Conservation (phyloP, 2,797 vertebrate genomes). For the Semotilus atromaculatus region DNA sequence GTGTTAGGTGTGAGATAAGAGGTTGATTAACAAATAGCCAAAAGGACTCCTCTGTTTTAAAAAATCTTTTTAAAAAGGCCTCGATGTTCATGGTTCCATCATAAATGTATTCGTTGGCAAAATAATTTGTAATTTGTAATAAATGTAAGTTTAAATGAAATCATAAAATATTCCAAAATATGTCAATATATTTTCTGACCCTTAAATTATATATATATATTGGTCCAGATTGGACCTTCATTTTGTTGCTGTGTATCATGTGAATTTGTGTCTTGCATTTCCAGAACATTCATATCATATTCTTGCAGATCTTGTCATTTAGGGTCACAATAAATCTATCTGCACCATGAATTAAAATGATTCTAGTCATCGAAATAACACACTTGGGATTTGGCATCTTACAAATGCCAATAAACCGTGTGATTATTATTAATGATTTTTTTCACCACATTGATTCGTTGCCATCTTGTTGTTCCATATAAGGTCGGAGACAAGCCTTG, state of each 20-base stretch:
- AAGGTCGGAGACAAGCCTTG: constrained; percentile 50
- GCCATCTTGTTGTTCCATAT: constrained; percentile 65
- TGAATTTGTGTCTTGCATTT: not conserved
- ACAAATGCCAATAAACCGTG: constrained; percentile 75
- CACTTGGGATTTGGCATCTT: constrained; percentile 62
- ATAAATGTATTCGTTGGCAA: not conserved
- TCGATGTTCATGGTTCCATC: not conserved
- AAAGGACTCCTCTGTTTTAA: constrained; percentile 26
- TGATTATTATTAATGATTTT: constrained; percentile 82
- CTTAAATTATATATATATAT: too few species aligned
- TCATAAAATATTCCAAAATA: not conserved
- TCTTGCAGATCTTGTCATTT: constrained; percentile 28
- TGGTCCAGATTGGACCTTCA: not conserved
- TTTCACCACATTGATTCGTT: constrained; percentile 68
- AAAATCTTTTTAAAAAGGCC: not conserved
- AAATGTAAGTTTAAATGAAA: not conserved
- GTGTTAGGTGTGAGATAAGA: constrained; percentile 69
- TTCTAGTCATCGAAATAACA: constrained; percentile 51
- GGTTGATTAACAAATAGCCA: constrained; percentile 52
- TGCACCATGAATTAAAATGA: constrained; percentile 60
- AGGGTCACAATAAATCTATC: constrained; percentile 68
- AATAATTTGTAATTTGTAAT: too few species aligned
- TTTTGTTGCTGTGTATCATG: not conserved
- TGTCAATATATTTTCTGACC: not conserved
- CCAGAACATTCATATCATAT: not conserved